Evolutionary conservation across 2,888 invertebrate genomes (phyloP).

Genomic region (Noctua fimbriata): DNA sequence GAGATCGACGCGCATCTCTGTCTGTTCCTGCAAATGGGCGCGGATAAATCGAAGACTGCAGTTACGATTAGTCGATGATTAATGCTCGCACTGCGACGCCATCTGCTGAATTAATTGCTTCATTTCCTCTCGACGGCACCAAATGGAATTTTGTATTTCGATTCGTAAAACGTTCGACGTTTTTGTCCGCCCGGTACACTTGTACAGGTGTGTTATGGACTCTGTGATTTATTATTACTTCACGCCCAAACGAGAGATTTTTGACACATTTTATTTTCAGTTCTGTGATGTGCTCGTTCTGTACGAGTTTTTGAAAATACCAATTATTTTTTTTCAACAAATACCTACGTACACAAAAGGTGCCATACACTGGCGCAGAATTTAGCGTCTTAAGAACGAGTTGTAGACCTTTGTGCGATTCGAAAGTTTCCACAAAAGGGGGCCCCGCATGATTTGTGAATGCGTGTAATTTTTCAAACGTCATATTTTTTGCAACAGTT

Average conservation of each 20-base stretch:
- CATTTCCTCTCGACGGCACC: slow-evolving; percentile 89
- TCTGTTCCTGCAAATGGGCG: slow-evolving; percentile 74
- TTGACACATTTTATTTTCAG: slow-evolving; percentile 69
- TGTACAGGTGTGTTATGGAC: slow-evolving; percentile 85
- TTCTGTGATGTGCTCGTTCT: slow-evolving; percentile 22
- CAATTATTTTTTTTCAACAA: slow-evolving; percentile 66
- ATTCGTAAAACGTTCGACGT: slow-evolving; percentile 83
- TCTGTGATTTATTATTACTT: slow-evolving; percentile 82
- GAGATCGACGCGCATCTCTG: slow-evolving; percentile 67
- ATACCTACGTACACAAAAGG: slow-evolving; percentile 71
- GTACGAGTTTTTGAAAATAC: slow-evolving; percentile 40
- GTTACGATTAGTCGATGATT: slow-evolving; percentile 90
- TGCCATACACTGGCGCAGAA: slow-evolving; percentile 75
- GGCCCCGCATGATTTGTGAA: slow-evolving; percentile 89
- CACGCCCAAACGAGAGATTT: slow-evolving; percentile 74
- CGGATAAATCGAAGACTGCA: slow-evolving; percentile 90
- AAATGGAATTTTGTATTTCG: slow-evolving; percentile 90
- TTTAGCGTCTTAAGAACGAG: slow-evolving; percentile 84
- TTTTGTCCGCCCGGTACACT: slow-evolving; percentile 82
- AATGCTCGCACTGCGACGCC: slow-evolving; percentile 89
- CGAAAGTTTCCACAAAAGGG: slow-evolving; percentile 87
- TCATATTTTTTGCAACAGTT: slow-evolving; percentile 89
- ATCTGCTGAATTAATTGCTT: slow-evolving; percentile 90
- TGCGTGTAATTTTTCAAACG: slow-evolving; percentile 90
- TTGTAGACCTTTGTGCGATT: slow-evolving; percentile 85